phyloP scores from a whole-genome alignment of 2,888 invertebrate genomes.

The Sesia bembeciformis region DNA sequence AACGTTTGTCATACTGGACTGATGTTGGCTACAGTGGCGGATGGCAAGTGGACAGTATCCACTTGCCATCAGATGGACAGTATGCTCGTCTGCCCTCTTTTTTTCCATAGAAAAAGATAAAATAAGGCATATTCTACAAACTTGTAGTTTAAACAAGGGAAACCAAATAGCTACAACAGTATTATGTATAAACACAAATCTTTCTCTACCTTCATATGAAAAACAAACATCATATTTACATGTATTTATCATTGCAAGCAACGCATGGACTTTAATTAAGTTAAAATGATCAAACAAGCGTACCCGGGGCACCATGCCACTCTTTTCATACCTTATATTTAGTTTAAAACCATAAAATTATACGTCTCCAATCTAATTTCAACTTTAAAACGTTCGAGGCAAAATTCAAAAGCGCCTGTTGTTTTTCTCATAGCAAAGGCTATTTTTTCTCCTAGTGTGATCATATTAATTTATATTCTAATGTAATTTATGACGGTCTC shows the following conservation, averaged over 20 bases:
- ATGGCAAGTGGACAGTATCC: too few relatives aligned
- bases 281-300: constrained; percentile 14
- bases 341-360: constrained; percentile 2
- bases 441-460: constrained; percentile 48
- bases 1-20: too few relatives aligned
- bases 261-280: constrained; percentile 10
- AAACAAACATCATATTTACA: background rate
- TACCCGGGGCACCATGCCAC: background rate
- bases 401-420: too few relatives aligned
- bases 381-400: background rate
- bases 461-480: constrained; percentile 68
- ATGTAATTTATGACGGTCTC: constrained; percentile 63
- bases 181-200: too few relatives aligned
- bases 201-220: too few relatives aligned
- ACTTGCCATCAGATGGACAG: too few relatives aligned
- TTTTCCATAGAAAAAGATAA: too few relatives aligned
- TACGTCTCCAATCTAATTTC: background rate
- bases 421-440: constrained; percentile 5
- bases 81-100: too few relatives aligned
- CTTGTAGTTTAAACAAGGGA: too few relatives aligned
- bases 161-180: too few relatives aligned
- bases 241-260: background rate
- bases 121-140: too few relatives aligned
- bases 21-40: too few relatives aligned
- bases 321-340: constrained; percentile 6